A percentile compares a stretch with the other conserved stretches of the same genome.
phyloP scores from a whole-genome alignment of 2,797 vertebrate genomes.

The Artibeus jamaicensis region DNA sequence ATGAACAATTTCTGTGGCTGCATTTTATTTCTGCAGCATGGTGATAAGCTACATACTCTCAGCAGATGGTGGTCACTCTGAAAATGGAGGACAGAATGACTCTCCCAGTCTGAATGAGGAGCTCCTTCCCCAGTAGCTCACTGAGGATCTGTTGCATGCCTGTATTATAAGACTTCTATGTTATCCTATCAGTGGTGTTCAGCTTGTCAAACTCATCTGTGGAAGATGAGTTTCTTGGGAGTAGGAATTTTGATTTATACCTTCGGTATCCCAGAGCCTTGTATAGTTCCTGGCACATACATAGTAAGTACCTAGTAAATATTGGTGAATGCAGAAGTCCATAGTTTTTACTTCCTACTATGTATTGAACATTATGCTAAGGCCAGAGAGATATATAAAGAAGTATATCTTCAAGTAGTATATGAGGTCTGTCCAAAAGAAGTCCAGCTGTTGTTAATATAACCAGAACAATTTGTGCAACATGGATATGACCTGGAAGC shows the following conservation, averaged over 20 bases:
- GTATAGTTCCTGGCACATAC: background rate
- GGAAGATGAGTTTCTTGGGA: background rate
- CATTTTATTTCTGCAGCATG: background rate
- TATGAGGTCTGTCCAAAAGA: background rate
- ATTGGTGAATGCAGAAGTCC: background rate
- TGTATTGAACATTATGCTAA: background rate
- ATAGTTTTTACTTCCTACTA: background rate
- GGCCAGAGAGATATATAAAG: background rate
- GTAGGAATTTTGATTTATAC: background rate
- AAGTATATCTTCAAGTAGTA: background rate
- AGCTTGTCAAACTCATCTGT: background rate
- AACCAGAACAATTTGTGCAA: background rate
- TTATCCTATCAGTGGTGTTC: background rate
- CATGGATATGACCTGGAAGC: background rate
- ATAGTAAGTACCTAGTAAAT: background rate
- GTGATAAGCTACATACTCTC: background rate
- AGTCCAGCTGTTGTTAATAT: too few relatives aligned
- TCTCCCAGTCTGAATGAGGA: background rate
- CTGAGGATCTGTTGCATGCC: background rate
- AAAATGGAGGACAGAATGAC: background rate
- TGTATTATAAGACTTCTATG: background rate
- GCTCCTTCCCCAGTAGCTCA: background rate
- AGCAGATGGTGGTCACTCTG: background rate
- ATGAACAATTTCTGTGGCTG: background rate
- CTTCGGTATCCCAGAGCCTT: background rate